phyloP scores from a whole-genome alignment of 1,140 invertebrate genomes.

The Sitophilus oryzae region DNA sequence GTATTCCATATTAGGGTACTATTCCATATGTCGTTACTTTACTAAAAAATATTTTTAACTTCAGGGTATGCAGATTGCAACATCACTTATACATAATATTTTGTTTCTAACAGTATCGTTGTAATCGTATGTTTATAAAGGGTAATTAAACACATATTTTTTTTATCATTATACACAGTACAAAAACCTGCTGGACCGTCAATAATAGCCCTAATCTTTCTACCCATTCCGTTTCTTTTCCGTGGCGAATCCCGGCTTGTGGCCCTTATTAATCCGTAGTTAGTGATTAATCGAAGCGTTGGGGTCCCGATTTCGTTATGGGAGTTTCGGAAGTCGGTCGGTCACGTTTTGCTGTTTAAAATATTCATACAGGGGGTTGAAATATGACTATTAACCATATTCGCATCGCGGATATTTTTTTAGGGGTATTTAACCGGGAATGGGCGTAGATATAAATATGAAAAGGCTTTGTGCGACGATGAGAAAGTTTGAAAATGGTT shows the following conservation, averaged over 20 bases:
- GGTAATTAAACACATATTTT: too few relatives aligned
- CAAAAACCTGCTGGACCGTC: too few relatives aligned
- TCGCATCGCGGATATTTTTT: not conserved
- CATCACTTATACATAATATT: too few relatives aligned
- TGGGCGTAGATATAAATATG: not conserved
- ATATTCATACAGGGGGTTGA: constrained; percentile 11
- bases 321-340: constrained; percentile 15
- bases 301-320: constrained; percentile 9
- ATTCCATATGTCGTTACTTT: too few relatives aligned
- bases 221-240: not conserved
- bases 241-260: constrained; percentile 13
- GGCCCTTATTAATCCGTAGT: constrained; percentile 17
- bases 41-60: too few relatives aligned
- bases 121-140: too few relatives aligned
- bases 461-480: too few relatives aligned
- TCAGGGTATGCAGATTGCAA: too few relatives aligned
- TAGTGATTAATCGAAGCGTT: constrained; percentile 18
- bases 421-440: not conserved
- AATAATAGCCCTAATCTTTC: not conserved
- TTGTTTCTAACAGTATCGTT: too few relatives aligned
- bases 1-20: too few relatives aligned
- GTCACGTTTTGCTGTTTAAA: constrained; percentile 16
- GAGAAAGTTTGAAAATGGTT: too few relatives aligned
- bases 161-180: too few relatives aligned
- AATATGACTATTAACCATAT: not conserved